Evolutionary conservation across 2,113 vertebrate species (phyloP), one percentile per base, ranked within the genome.

Genomic region (Seriola rivoliana): DNA sequence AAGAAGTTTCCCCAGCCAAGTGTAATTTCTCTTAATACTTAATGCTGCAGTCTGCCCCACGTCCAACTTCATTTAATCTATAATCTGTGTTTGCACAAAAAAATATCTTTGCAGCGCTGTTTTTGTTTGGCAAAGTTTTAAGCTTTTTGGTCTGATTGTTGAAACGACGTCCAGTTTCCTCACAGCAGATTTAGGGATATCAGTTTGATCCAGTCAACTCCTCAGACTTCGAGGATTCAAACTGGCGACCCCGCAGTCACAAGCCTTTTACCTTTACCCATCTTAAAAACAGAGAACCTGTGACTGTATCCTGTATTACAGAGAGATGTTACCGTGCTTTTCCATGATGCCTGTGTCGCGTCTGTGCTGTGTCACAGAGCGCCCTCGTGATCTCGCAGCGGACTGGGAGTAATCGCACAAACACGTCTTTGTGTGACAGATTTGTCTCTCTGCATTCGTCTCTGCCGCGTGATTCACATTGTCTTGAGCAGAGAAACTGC

Each of bases 341-440:
- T 82, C 84, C 71, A 78, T 81, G 85, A 78, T 82, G 87, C 65
- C 66, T 57, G 65, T 40, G 64, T 75, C 5, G 54, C 71, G 83
- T 87, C 85, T 89, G 80, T 42, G 7, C 87, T 88, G 76, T 91
- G 84, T 92, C 88, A 87, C 87, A 19, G 67, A 85, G 73, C 48
- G 4, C 5, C 67, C 89, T 84, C 75, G 85, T 93, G 91, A 91
- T 90, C 84, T 84, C 82, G 46, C 71, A 16, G 75, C 44, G 32
- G 75, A 74, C 87, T 23, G 64, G 48, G 58, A 82, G 78, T 8
- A 21, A 75, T 79, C 23, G 78, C 59, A 93, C 93, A 94, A 92
- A 88, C 80, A 67, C 64, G 71, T 63, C 81, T 90, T 92, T 92
- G 89, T 92, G 75, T 55, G 72, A 89, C 82, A 40, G 68, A 82